Base-by-base conservation (phyloP, 2,888 invertebrate genomes). In the Pristionchus maxplancki region DNA sequence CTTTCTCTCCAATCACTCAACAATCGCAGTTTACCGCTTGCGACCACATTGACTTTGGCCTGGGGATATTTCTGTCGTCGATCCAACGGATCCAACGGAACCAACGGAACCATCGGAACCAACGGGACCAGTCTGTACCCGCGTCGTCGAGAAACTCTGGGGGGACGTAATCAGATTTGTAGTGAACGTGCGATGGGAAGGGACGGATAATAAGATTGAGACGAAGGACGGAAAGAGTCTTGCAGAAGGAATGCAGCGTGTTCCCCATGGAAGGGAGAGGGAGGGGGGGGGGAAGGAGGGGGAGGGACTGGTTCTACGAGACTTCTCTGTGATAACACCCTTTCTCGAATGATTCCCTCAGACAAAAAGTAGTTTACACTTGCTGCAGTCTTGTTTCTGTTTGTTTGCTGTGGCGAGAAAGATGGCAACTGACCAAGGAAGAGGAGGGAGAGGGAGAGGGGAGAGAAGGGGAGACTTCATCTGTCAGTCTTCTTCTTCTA, bases 401-500 rank as follows among this genome's bases (percentile, higher is more conserved):
- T 67, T 74, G 74, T 74, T 74, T 74, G 74, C 24, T 40, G 20
- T 6, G 62, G 8, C n/a, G 53, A 37, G 84, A 84, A 28, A 62
- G 40, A 84, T 20, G n/a, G 62, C 37, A 64, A 40, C 37, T 48
- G 44, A 48, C 31, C 58, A 48, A 34, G 84, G 24, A n/a, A 84
- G 58, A 28, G 37, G n/a, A 81, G 34, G 17, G 31, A 40, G 34
- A 62, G 84, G 28, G 62, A 62, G 84, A 40, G 40, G 62, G 15
- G n/a, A 44, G 50, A 20, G 50, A 50, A 53, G 83, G 50, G 50
- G 58, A 58, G 58, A 71, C 71, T 28, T n/a, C 71, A 78, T 78
- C 78, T n/a, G 31, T 78, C 78, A 78, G n/a, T n/a, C 40, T n/a
- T 40, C 78, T 8, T 17, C 37, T 17, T 53, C 53, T 53, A 53